phyloP scores from a whole-genome alignment of 2,888 invertebrate genomes.

The Eurytoma adleriae region DNA sequence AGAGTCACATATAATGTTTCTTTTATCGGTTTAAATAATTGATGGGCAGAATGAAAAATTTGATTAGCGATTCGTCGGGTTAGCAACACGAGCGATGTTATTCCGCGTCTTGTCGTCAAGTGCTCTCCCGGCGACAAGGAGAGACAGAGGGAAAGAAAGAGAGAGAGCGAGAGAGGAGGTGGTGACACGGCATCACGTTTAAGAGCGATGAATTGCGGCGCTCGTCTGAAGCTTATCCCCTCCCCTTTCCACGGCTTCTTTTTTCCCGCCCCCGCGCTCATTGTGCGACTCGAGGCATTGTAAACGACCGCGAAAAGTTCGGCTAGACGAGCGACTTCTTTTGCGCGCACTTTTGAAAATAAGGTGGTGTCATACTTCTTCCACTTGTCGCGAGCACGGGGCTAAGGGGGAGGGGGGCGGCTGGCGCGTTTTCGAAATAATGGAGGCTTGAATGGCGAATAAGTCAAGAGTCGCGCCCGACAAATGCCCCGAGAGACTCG shows the following conservation, averaged over 20 bases:
- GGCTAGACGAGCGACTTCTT: slow-evolving; percentile 21
- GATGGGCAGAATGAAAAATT: not conserved
- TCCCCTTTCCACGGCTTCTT: not conserved
- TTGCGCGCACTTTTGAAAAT: slow-evolving; percentile 56
- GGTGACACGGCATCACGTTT: slow-evolving; percentile 9
- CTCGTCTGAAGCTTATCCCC: slow-evolving; percentile 19
- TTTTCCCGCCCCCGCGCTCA: slow-evolving; percentile 12
- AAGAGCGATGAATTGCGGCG: slow-evolving; percentile 31
- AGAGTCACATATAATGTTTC: no score
- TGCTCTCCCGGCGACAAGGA: not conserved
- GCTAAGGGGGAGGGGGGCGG: not conserved
- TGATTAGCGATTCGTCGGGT: not conserved
- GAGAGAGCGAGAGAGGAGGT: no score
- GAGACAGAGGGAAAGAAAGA: no score
- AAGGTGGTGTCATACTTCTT: slow-evolving; percentile 55
- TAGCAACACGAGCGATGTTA: not conserved
- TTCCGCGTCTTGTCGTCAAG: slow-evolving; percentile 34
- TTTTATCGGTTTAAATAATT: not conserved
- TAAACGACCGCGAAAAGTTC: slow-evolving; percentile 52
- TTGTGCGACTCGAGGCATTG: slow-evolving; percentile 33
- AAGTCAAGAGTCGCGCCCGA: slow-evolving; percentile 39
- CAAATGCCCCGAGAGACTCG: slow-evolving; percentile 25
- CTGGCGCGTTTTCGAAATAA: slow-evolving; percentile 53
- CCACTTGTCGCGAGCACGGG: slow-evolving; percentile 36
- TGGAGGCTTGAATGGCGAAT: slow-evolving; percentile 45